phyloP scores from a whole-genome alignment of 2,888 invertebrate species.

The Spodoptera exigua region DNA sequence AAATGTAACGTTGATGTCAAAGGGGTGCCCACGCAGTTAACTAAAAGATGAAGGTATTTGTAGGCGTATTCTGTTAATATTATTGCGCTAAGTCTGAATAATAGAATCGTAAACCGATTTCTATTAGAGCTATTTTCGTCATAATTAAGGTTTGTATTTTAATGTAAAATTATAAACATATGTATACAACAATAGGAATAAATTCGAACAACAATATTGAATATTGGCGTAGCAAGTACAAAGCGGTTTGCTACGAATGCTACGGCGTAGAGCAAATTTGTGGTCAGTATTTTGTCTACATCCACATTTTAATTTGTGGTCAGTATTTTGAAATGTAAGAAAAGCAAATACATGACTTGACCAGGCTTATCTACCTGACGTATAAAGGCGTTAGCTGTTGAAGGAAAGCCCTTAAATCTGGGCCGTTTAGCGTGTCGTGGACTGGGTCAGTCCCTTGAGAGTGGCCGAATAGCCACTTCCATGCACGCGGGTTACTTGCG shows the following conservation, averaged over 20 bases:
- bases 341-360: conserved; percentile 21
- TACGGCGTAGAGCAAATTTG: too few species aligned
- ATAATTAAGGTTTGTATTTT: neutral
- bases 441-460: conserved; percentile 45
- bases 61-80: conserved; percentile 6
- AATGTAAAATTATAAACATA: too few species aligned
- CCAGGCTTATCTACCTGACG: conserved; percentile 26
- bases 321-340: neutral
- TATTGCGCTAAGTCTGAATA: neutral
- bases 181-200: too few species aligned
- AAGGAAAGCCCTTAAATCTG: conserved; percentile 42
- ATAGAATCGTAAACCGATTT: neutral
- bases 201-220: too few species aligned
- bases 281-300: too few species aligned
- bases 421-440: conserved; percentile 45
- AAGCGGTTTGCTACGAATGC: too few species aligned
- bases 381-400: conserved; percentile 19
- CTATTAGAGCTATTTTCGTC: neutral
- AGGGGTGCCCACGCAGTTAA: too few species aligned
- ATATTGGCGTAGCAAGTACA: too few species aligned
- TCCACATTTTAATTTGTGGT: too few species aligned
- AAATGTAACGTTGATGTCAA: too few species aligned
- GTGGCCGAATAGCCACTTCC: conserved; percentile 48
- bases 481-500: conserved; percentile 41
- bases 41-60: too few species aligned